These are phyloP conservation scores for Acanthurus leucopareius DNA, from an alignment of 2,797 vertebrate genomes.

Conservation along the genomic window DNA sequence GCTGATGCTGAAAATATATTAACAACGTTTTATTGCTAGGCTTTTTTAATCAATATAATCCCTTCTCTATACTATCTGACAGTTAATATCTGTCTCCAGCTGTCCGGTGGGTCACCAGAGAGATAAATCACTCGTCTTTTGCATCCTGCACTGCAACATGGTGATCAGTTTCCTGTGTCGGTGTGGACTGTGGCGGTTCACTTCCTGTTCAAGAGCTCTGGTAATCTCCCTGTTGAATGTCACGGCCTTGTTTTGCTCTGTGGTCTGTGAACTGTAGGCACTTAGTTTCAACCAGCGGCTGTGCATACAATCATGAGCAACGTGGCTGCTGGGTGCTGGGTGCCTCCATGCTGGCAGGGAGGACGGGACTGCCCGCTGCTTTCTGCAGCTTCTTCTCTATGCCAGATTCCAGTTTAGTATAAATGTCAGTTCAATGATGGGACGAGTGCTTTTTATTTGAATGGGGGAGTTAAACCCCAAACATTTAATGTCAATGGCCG, in stretches of 20 bases:
- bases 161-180: constrained; percentile 80
- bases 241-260: constrained; percentile 81
- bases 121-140: constrained; percentile 64
- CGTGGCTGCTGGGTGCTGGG: constrained; percentile 37
- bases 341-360: constrained; percentile 40
- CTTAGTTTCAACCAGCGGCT: constrained; percentile 72
- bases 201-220: constrained; percentile 81
- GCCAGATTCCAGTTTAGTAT: constrained; percentile 39
- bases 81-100: constrained; percentile 54
- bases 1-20: constrained; percentile 54
- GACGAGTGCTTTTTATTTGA: constrained; percentile 11
- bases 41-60: constrained; percentile 26
- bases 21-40: constrained; percentile 49
- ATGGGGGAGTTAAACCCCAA: constrained; percentile 16
- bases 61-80: constrained; percentile 38
- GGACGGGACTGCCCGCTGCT: constrained; percentile 22
- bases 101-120: constrained; percentile 68
- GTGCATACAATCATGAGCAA: constrained; percentile 61
- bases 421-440: constrained; percentile 40
- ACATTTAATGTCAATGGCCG: constrained; percentile 39
- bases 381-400: constrained; percentile 38
- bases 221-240: constrained; percentile 82
- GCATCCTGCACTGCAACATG: constrained; percentile 72
- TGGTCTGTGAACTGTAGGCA: constrained; percentile 78
- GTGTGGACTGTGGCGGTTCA: constrained; percentile 76